phyloP scores from a whole-genome alignment of 2,888 invertebrate genomes.

The Eurytoma adleriae region DNA sequence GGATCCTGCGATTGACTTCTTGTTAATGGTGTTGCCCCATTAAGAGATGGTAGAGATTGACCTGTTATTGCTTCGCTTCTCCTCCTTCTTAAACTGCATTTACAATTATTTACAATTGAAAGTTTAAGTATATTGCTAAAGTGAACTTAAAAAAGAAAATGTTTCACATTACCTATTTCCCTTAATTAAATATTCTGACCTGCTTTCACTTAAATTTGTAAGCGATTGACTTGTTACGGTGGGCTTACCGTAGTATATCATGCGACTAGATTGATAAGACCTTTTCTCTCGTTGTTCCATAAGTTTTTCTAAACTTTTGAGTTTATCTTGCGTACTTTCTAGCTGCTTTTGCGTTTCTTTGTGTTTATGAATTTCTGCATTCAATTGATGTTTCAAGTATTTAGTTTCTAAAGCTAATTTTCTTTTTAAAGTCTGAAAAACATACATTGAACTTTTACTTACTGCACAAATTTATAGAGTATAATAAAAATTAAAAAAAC shows the following conservation, averaged over 20 bases:
- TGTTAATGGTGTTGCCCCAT: neutral
- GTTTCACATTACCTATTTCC: slow-evolving; percentile 14
- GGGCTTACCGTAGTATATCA: slow-evolving; percentile 50
- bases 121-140: neutral
- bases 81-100: slow-evolving; percentile 32
- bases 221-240: slow-evolving; percentile 66
- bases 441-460: neutral
- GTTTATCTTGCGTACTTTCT: slow-evolving; percentile 80
- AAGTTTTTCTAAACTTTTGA: slow-evolving; percentile 80
- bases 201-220: slow-evolving; percentile 68
- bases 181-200: slow-evolving; percentile 52
- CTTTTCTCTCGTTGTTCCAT: slow-evolving; percentile 78
- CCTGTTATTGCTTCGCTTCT: slow-evolving; percentile 17
- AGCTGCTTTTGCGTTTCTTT: slow-evolving; percentile 84
- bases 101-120: neutral
- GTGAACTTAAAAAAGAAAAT: neutral
- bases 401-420: slow-evolving; percentile 85
- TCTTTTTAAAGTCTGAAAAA: slow-evolving; percentile 80
- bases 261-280: slow-evolving; percentile 66
- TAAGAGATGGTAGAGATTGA: slow-evolving; percentile 47
- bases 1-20: slow-evolving; percentile 25
- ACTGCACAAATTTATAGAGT: neutral
- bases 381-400: slow-evolving; percentile 84
- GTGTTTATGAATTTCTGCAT: slow-evolving; percentile 83
- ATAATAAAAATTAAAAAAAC: slow-evolving; percentile 16